phyloP scores from a whole-genome alignment of 1,140 invertebrate genomes.

The Platyscapa corneri region DNA sequence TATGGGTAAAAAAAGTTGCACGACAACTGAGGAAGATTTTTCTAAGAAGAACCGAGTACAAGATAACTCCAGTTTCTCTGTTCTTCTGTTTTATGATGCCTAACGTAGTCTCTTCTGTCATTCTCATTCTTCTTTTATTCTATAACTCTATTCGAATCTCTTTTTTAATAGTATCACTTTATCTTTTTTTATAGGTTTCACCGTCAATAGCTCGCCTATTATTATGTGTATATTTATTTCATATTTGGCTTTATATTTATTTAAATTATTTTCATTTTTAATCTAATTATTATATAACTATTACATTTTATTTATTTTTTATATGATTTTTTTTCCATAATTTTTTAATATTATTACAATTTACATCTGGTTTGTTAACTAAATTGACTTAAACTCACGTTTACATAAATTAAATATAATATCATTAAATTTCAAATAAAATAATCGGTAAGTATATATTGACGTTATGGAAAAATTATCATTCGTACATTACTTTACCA shows the following conservation, averaged over 20 bases:
- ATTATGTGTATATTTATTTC: not conserved
- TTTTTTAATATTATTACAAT: too few species aligned
- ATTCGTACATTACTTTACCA: too few species aligned
- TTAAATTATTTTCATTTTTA: not conserved
- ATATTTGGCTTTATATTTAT: not conserved
- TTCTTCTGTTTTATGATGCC: not conserved
- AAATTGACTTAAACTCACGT: too few species aligned
- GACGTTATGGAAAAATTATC: too few species aligned
- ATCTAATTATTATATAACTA: too few species aligned
- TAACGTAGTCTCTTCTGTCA: not conserved
- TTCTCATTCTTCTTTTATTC: constrained; percentile 2
- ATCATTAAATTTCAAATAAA: too few species aligned
- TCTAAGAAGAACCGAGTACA: constrained; percentile 25
- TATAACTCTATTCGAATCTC: not conserved
- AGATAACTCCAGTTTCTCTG: constrained; percentile 23
- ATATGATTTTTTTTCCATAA: too few species aligned
- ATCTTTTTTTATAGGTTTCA: not conserved
- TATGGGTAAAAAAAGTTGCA: constrained; percentile 6
- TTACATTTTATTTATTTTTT: too few species aligned
- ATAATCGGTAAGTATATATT: too few species aligned
- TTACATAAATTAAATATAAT: too few species aligned
- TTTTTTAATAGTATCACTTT: not conserved
- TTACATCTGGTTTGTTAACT: too few species aligned
- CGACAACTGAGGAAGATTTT: not conserved
- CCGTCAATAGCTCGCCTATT: not conserved